Evolutionary conservation across 1,140 invertebrate species (phyloP).

Genomic region (Goniozus legneri): DNA sequence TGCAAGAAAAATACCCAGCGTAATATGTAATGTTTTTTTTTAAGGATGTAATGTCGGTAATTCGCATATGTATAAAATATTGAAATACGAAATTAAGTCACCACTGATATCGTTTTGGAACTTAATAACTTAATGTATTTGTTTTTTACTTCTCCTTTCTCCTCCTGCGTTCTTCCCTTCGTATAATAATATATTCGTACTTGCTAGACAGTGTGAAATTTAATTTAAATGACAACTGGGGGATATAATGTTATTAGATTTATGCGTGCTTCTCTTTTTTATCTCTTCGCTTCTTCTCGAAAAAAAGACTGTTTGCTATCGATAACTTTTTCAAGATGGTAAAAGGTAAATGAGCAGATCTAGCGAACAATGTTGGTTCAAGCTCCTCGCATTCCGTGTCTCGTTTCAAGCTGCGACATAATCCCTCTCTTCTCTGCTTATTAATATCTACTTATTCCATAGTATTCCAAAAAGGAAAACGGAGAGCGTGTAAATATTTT

Average conservation of each 20-base stretch:
- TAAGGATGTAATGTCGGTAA: conserved; percentile 11
- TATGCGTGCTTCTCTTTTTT: conserved; percentile 31
- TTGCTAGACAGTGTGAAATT: conserved; percentile 48
- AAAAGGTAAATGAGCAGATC: conserved; percentile 23
- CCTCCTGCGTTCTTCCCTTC: conserved; percentile 41
- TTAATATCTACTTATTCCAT: too few relatives aligned
- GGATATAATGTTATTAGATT: conserved; percentile 38
- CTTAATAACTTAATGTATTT: conserved; percentile 46
- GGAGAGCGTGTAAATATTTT: too few relatives aligned
- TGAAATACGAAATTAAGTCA: conserved; percentile 34
- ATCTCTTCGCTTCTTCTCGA: conserved; percentile 25
- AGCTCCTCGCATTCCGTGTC: conserved; percentile 24
- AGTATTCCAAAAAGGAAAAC: too few relatives aligned
- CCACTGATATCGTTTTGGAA: conserved; percentile 39
- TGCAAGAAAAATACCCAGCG: conserved; percentile 2
- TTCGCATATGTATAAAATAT: conserved; percentile 20
- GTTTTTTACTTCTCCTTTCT: conserved; percentile 45
- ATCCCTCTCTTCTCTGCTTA: conserved; percentile 14
- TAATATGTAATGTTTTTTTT: conserved; percentile 6
- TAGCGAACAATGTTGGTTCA: conserved; percentile 19
- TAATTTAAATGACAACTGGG: conserved; percentile 49
- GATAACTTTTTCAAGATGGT: conserved; percentile 20
- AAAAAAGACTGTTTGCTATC: conserved; percentile 15
- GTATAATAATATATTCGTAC: conserved; percentile 43
- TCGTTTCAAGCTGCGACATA: conserved; percentile 16